Evolutionary conservation across 1,140 invertebrate species (phyloP).

Genomic region (Cotesia chilonis): DNA sequence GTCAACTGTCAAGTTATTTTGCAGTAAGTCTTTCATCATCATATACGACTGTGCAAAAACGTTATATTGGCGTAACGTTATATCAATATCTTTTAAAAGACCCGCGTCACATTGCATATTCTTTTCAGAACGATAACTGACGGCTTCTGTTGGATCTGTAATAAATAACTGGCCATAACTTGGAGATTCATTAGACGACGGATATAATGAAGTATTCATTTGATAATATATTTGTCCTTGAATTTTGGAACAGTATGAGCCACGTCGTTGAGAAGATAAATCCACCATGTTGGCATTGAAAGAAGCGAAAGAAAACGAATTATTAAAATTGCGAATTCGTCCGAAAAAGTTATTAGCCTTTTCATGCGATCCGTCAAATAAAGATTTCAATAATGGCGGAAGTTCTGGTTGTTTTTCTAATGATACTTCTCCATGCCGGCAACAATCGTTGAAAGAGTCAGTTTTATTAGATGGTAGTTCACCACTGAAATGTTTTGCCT

Average conservation of each 20-base stretch:
- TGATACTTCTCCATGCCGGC: too few species aligned
- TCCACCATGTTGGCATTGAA: constrained; percentile 31
- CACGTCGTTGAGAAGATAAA: not conserved
- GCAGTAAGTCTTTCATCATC: constrained; percentile 23
- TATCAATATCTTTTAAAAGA: constrained; percentile 12
- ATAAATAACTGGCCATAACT: constrained; percentile 29
- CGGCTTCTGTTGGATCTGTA: constrained; percentile 3
- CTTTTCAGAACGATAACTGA: not conserved
- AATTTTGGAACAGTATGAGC: too few species aligned
- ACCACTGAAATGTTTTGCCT: too few species aligned
- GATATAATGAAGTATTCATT: constrained; percentile 11
- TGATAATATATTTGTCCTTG: too few species aligned
- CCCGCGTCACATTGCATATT: constrained; percentile 4
- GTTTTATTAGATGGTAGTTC: too few species aligned
- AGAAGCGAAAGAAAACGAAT: constrained; percentile 27
- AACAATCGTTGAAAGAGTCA: too few species aligned
- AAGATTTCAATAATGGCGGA: constrained; percentile 11
- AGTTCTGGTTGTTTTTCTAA: not conserved
- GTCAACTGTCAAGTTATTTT: not conserved
- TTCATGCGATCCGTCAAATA: constrained; percentile 19
- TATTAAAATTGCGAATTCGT: constrained; percentile 27
- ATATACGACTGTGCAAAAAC: constrained; percentile 21
- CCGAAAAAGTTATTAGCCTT: constrained; percentile 27
- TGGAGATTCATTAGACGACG: not conserved
- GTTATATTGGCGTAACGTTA: constrained; percentile 10